Evolutionary conservation across 2,113 vertebrate species (phyloP), one percentile per base, ranked within the genome.

Genomic region (Phalacrocorax pelagicus): DNA sequence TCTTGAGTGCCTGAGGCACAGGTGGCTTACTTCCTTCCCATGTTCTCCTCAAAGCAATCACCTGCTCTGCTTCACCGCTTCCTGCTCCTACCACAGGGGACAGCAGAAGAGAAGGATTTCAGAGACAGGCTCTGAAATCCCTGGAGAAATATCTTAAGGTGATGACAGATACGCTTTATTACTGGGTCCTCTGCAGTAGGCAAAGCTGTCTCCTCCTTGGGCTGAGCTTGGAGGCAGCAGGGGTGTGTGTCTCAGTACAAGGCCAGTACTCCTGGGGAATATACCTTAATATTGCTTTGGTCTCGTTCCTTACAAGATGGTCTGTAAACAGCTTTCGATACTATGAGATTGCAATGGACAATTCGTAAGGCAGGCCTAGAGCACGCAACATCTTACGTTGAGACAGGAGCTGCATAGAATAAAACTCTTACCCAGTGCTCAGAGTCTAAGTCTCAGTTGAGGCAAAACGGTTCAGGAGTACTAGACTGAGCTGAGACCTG

Each of bases 391-490:
- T 73, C 36, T 61, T 59, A 59, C 52, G n/a, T 42, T 52, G 52
- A 66, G 20, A 86, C 12, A 58, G 44, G 10, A 54, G 44, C 21
- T 40, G 30, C 72, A 49, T 0, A 52, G 42, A 80, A 29, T 5
- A 63, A 34, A 85, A 63, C 23, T 75, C 29, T 65, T 30, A 63
- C 24, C 7, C 58, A 69, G 14, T 30, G 24, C 38, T 58, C 26
- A 58, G 27, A 58, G 23, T 67, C 42, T 52, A 26, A 81, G 26
- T 12, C 58, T 57, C 32, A 51, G n/a, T 3, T 47, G 26, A 77
- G 16, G 38, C 42, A 85, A 81, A 88, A 69, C 0, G 1, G 34
- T 44, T 61, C 26, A 17, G 10, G 34, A 81, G n/a, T 1, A 0
- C 27, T 49, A 32, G 47, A 61, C 24, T 22, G 54, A 96, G 73